phyloP scores from a whole-genome alignment of 2,113 vertebrate genomes.

The Delphinus delphis region DNA sequence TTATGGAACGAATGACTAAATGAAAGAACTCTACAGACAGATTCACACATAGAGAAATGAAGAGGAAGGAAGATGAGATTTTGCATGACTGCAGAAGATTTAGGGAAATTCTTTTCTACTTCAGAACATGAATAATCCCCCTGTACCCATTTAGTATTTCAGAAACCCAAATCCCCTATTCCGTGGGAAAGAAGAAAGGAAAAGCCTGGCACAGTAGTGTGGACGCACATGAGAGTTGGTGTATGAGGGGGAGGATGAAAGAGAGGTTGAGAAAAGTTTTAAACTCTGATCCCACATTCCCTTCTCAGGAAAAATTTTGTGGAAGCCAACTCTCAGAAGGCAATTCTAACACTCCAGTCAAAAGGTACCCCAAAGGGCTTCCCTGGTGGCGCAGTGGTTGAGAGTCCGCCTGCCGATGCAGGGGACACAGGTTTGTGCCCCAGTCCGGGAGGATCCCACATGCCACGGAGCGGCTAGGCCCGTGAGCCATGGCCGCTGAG shows the following conservation, averaged over 20 bases:
- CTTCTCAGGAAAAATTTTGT: background rate
- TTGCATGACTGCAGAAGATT: background rate
- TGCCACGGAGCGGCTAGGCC: too few species aligned
- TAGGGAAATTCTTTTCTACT: background rate
- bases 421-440: too few species aligned
- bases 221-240: fast-evolving
- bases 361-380: background rate
- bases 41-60: background rate
- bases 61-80: background rate
- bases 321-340: background rate
- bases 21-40: background rate
- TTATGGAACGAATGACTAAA: background rate
- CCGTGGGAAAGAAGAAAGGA: background rate
- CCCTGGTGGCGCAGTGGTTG: too few species aligned
- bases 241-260: background rate
- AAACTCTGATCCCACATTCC: background rate
- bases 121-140: background rate
- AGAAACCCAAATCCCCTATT: background rate
- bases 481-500: too few species aligned
- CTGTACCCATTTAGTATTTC: background rate
- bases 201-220: fast-evolving
- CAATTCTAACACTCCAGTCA: background rate
- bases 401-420: too few species aligned
- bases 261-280: background rate
- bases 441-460: too few species aligned